phyloP scores from a whole-genome alignment of 2,888 invertebrate species.

The Mimas tiliae region DNA sequence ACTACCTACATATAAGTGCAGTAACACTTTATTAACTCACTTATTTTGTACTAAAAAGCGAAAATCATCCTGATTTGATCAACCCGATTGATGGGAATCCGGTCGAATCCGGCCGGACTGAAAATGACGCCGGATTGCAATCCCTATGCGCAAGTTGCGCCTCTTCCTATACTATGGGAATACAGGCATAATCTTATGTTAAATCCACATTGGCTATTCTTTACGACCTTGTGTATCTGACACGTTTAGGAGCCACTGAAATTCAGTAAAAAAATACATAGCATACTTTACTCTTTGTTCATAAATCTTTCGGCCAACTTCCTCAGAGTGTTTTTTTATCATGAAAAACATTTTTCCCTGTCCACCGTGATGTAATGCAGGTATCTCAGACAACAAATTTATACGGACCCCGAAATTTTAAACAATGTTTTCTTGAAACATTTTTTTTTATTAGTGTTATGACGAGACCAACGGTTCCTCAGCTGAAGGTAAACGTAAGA shows the following conservation, averaged over 20 bases:
- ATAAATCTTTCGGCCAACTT: conserved; percentile 15
- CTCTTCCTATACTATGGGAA: no score
- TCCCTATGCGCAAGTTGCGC: no score
- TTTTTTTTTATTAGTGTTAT: not conserved
- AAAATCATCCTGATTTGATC: no score
- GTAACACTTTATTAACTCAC: no score
- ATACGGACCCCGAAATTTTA: not conserved
- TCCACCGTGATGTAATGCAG: not conserved
- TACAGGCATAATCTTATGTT: no score
- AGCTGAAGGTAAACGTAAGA: no score
- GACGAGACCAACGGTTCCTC: no score
- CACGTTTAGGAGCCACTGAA: conserved; percentile 7
- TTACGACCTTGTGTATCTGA: not conserved
- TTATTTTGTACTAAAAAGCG: no score
- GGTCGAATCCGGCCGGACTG: no score
- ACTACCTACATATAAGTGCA: no score
- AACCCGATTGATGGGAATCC: no score
- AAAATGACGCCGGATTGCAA: no score
- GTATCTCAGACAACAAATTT: not conserved
- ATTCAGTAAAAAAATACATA: conserved; percentile 17
- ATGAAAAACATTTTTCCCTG: not conserved
- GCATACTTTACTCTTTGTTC: conserved; percentile 18
- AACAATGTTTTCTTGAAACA: not conserved
- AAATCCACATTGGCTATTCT: not conserved
- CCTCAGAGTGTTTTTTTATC: conserved; percentile 10